These are phyloP conservation scores for Eupeodes latifasciatus DNA, from an alignment of 2,888 invertebrate species.

Conservation along the genomic window DNA sequence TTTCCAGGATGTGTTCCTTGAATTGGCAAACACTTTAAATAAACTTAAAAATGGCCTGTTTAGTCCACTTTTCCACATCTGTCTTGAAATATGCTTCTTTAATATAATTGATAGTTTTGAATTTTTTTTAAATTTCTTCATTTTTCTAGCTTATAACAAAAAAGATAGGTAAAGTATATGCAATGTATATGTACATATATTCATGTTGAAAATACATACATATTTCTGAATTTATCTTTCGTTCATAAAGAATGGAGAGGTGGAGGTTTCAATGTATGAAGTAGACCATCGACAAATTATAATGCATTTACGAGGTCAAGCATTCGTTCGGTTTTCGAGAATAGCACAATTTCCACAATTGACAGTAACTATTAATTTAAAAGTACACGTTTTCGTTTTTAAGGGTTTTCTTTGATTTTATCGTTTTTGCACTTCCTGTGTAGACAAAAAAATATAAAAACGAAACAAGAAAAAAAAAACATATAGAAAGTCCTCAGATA, in stretches of 20 bases:
- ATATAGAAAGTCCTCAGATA: conserved; percentile 44
- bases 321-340: conserved; percentile 55
- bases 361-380: conserved; percentile 72
- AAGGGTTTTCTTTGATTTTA: conserved; percentile 64
- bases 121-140: conserved; percentile 51
- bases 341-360: conserved; percentile 52
- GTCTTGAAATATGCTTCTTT: neutral
- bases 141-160: conserved; percentile 12
- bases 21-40: too few species aligned
- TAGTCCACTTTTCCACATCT: neutral
- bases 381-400: conserved; percentile 65
- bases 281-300: conserved; percentile 49
- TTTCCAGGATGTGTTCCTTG: too few species aligned
- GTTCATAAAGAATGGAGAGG: neutral
- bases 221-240: neutral
- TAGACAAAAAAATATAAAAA: conserved; percentile 42
- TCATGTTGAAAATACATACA: neutral
- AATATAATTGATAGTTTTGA: conserved; percentile 35
- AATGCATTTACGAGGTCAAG: conserved; percentile 73
- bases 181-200: neutral
- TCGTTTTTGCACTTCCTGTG: conserved; percentile 63
- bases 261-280: neutral
- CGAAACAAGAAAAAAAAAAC: conserved; percentile 17
- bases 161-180: neutral
- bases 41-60: too few species aligned